These are phyloP conservation scores for Anhinga anhinga DNA, from an alignment of 2,113 vertebrate species.

Conservation along the genomic window DNA sequence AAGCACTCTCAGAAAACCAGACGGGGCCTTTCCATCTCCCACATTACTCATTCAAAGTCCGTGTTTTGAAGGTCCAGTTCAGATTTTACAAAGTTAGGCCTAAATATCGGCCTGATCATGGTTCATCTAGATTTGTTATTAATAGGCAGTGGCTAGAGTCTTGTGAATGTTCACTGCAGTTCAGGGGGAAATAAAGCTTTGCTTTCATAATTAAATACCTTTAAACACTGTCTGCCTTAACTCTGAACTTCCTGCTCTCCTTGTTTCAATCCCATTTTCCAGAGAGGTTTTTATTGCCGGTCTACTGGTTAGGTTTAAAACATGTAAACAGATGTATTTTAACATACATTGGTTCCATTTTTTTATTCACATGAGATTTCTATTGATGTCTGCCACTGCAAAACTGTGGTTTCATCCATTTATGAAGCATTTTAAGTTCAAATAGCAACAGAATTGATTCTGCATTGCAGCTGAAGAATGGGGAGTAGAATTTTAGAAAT, in stretches of 20 bases:
- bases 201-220: neutral
- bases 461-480: neutral
- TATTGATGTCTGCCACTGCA: neutral
- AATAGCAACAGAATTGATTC: neutral
- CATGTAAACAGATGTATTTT: neutral
- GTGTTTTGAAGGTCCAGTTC: neutral
- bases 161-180: neutral
- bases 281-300: neutral
- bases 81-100: neutral
- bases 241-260: neutral
- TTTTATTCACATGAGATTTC: neutral
- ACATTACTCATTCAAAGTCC: neutral
- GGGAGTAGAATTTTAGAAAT: neutral
- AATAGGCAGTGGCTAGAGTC: neutral
- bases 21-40: neutral
- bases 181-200: neutral
- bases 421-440: neutral
- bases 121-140: neutral
- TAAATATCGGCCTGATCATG: neutral
- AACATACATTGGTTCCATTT: neutral
- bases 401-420: neutral
- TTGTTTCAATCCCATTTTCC: neutral
- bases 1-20: neutral
- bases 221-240: neutral
- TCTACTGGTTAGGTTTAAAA: neutral